Percentiles rank a stretch among this genome's conserved stretches.
Evolutionary conservation across 2,797 vertebrate species (phyloP).

Genomic region (Fistularia commersonii): DNA sequence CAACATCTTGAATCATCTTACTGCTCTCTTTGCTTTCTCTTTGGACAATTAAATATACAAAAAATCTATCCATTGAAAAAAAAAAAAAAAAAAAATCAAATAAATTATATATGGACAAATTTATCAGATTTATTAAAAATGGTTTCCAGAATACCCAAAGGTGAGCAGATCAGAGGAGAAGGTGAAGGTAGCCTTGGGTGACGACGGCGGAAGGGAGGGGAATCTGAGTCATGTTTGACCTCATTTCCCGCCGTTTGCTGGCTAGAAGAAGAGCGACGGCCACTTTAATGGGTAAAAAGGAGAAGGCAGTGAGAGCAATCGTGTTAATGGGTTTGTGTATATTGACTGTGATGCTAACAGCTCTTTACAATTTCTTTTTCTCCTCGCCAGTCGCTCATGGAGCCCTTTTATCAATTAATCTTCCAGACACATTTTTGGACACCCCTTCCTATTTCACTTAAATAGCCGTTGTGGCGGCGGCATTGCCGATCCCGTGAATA

Average conservation of each 20-base stretch:
- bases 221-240: conserved; percentile 33
- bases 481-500: conserved; percentile 26
- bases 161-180: neutral
- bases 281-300: conserved; percentile 7
- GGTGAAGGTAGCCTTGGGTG: conserved; percentile 8
- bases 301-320: conserved; percentile 21
- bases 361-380: conserved; percentile 28
- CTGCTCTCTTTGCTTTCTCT: no score
- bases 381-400: conserved; percentile 3
- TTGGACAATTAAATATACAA: no score
- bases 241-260: conserved; percentile 8
- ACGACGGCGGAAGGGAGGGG: conserved; percentile 1
- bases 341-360: conserved; percentile 35
- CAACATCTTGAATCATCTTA: no score
- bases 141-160: neutral
- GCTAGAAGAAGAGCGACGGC: conserved; percentile 11
- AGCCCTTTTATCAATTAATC: conserved; percentile 25
- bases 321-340: conserved; percentile 42
- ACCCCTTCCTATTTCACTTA: conserved; percentile 34
- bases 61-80: no score
- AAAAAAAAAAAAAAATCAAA: no score
- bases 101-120: no score
- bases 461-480: conserved; percentile 21
- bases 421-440: conserved; percentile 35
- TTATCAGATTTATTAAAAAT: no score